Evolutionary conservation across 2,888 invertebrate species (phyloP).

Genomic region (Proisotoma minuta): DNA sequence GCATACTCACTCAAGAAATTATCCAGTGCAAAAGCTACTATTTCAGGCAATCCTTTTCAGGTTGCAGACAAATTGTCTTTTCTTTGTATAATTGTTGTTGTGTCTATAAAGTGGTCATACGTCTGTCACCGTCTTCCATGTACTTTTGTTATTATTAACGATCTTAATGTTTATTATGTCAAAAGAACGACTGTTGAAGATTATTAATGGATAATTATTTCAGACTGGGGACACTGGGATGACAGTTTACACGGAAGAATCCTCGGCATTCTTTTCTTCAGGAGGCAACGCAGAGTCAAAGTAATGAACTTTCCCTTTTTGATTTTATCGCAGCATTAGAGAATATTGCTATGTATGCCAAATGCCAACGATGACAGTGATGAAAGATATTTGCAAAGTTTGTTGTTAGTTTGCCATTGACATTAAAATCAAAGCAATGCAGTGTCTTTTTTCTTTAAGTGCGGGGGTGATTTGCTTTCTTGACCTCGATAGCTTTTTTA

Average conservation of each 20-base stretch:
- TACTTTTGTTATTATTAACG: background rate
- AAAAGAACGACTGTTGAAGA: background rate
- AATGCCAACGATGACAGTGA: too few species aligned
- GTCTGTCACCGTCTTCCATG: background rate
- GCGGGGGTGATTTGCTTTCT: background rate
- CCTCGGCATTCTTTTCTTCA: background rate
- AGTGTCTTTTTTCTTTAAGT: background rate
- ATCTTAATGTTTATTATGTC: background rate
- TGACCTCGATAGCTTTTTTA: background rate
- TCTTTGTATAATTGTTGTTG: background rate
- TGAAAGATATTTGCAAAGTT: too few species aligned
- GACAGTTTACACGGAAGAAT: background rate
- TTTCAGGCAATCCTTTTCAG: background rate
- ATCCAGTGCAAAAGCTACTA: background rate
- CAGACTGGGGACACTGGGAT: constrained; percentile 7
- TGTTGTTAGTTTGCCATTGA: constrained; percentile 4
- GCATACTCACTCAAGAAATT: background rate
- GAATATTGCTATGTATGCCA: too few species aligned
- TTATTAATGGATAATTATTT: background rate
- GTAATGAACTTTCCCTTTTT: too few species aligned
- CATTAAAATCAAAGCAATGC: background rate
- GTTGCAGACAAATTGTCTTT: constrained; percentile 1
- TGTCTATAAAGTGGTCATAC: background rate
- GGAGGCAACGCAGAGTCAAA: background rate
- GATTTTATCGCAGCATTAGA: too few species aligned